Base-by-base conservation (phyloP, 2,888 invertebrate species). In the Scaptomyza flava region DNA sequence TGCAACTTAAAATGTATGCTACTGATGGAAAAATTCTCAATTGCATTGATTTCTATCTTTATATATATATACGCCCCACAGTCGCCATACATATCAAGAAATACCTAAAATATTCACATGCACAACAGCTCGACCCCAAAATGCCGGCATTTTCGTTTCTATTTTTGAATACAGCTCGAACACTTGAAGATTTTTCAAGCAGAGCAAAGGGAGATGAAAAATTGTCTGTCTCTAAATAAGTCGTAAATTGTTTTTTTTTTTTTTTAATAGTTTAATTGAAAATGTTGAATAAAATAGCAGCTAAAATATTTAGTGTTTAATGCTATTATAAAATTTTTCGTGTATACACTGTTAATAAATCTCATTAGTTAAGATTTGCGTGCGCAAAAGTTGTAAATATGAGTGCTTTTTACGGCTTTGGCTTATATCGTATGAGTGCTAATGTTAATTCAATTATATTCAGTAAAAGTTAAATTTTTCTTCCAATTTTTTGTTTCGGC, bases 391-490 rank as follows among this genome's bases (percentile, higher is more conserved):
- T 48, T 41, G 41, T 41, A 9, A 41, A 52, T 34, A 45, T 54
- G 34, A 41, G 51, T 52, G 58, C 41, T 57, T 14, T 64, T 20
- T 67, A 17, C 48, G 33, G 45, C 31, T 42, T 58, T 34, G 48
- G 12, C 41, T 30, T 42, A 11, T 45, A 63, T 43, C 33, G 63
- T 52, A n/a, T 53, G 50, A 61, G 70, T 62, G 73, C 46, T 77
- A 62, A 87, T 87, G 52, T 74, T 77, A 79, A 79, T 82, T 85
- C 88, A 87, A 83, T 83, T 83, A 79, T 66, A 77, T 85, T 68
- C 82, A 83, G 82, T 87, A 83, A 87, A 87, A 83, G 88, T 82
- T 81, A 58, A 57, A 7, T 1, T 31, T 68, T 45, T 42, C 27
- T 27, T 27, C 6, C 27, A 27, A 6, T 27, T 52, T 41, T 52